Conservation (phyloP, 2,888 invertebrate species). For the Anaspis maculata region DNA sequence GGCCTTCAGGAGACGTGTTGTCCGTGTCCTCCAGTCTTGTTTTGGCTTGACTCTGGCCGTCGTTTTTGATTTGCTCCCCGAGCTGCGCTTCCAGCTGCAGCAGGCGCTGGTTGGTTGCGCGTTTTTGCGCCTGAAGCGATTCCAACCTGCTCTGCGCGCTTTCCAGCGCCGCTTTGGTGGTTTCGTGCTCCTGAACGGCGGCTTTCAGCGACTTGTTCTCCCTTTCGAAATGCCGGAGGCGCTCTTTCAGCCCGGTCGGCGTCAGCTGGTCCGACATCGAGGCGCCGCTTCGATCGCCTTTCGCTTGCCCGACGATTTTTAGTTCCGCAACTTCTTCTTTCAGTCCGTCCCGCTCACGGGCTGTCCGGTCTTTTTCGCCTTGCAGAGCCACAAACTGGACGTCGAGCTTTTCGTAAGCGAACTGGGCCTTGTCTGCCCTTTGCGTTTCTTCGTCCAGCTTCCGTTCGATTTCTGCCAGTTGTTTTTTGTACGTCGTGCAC, state of each 20-base stretch:
- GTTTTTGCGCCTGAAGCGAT: constrained; percentile 61
- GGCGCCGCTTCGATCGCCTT: constrained; percentile 37
- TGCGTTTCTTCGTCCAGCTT: constrained; percentile 83
- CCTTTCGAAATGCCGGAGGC: constrained; percentile 74
- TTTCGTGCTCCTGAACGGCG: constrained; percentile 52
- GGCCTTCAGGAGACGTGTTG: constrained; percentile 27
- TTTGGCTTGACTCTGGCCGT: constrained; percentile 27
- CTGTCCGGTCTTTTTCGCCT: constrained; percentile 75
- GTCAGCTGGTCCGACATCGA: constrained; percentile 67
- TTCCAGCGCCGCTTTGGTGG: constrained; percentile 68
- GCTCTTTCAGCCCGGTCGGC: constrained; percentile 70
- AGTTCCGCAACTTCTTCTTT: constrained; percentile 84
- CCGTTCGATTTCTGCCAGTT: constrained; percentile 78
- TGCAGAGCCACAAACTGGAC: constrained; percentile 68
- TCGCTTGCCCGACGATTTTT: constrained; percentile 43
- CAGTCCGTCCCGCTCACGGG: constrained; percentile 74
- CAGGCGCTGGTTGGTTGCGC: constrained; percentile 73
- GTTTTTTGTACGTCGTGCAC: constrained; percentile 86
- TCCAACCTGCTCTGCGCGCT: constrained; percentile 75
- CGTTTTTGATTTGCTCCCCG: constrained; percentile 46
- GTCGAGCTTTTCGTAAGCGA: constrained; percentile 75
- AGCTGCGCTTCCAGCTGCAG: constrained; percentile 71
- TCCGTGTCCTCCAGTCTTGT: no score
- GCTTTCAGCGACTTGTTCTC: constrained; percentile 77
- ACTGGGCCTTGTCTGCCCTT: constrained; percentile 79